phyloP scores from a whole-genome alignment of 2,797 vertebrate genomes.

The Xenentodon cancila region DNA sequence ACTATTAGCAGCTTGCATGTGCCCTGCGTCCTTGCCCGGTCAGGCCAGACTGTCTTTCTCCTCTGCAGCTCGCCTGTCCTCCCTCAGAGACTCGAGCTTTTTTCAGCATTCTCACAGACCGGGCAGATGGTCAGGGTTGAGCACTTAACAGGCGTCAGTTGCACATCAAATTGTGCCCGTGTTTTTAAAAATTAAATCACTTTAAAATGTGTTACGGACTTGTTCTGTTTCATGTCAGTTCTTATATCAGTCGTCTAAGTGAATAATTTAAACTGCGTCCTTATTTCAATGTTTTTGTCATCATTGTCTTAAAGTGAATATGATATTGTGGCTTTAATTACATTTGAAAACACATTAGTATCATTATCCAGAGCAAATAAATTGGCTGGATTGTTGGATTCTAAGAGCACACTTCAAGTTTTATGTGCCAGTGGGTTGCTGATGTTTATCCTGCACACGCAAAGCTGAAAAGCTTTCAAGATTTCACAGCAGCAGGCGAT shows the following conservation, averaged over 20 bases:
- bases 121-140: conserved; percentile 74
- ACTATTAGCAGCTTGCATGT: conserved; percentile 2
- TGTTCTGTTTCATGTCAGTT: neutral
- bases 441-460: conserved; percentile 48
- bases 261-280: conserved; percentile 7
- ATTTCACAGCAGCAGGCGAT: conserved; percentile 59
- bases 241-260: neutral
- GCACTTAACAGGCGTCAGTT: conserved; percentile 45
- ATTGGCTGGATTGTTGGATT: conserved; percentile 7
- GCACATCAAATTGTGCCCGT: conserved; percentile 48
- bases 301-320: neutral
- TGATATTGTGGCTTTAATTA: conserved; percentile 11
- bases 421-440: conserved; percentile 30
- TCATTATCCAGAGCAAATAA: conserved; percentile 11
- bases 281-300: conserved; percentile 1
- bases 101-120: conserved; percentile 19
- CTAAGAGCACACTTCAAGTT: conserved; percentile 13
- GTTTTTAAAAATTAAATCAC: conserved; percentile 36
- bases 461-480: conserved; percentile 30
- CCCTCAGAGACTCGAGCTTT: conserved; percentile 54
- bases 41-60: conserved; percentile 32
- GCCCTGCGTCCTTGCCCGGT: conserved; percentile 14
- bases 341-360: conserved; percentile 9
- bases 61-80: conserved; percentile 48
- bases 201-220: conserved; percentile 9